Percentiles rank a stretch among this genome's conserved stretches.
phyloP scores from a whole-genome alignment of 2,888 invertebrate species.

The Rhodophaea formosa region DNA sequence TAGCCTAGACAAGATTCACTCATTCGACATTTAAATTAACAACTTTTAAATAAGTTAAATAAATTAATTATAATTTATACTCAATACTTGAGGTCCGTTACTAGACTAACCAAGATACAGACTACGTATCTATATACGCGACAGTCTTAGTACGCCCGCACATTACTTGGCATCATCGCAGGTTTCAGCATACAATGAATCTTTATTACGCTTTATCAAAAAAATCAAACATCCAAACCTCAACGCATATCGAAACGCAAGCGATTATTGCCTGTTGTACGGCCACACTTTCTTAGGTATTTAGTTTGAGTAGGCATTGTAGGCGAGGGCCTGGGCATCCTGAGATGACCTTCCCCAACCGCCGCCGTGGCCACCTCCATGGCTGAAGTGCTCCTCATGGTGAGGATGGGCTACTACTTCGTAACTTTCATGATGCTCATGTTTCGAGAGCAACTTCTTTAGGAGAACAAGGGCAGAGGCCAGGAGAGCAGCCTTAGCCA shows the following conservation, averaged over 20 bases:
- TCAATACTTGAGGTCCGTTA: constrained; percentile 65
- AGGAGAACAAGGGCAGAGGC: constrained; percentile 85
- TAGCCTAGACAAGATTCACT: constrained; percentile 63
- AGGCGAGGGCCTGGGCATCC: constrained; percentile 86
- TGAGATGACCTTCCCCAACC: constrained; percentile 85
- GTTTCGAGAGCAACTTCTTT: constrained; percentile 86
- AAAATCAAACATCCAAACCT: too few relatives aligned
- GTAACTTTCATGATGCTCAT: constrained; percentile 85
- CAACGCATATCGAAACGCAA: too few relatives aligned
- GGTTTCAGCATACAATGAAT: too few relatives aligned
- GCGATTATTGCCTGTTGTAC: too few relatives aligned
- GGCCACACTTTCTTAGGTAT: constrained; percentile 52
- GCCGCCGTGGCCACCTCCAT: constrained; percentile 77
- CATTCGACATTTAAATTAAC: constrained; percentile 50
- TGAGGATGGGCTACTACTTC: constrained; percentile 88
- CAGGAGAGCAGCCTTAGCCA: constrained; percentile 91
- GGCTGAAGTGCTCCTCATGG: constrained; percentile 80
- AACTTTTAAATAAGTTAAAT: constrained; percentile 60
- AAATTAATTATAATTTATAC: constrained; percentile 74
- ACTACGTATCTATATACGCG: constrained; percentile 32
- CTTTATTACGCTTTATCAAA: too few relatives aligned
- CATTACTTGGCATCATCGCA: too few relatives aligned
- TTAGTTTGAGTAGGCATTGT: constrained; percentile 83
- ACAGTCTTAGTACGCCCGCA: constrained; percentile 28
- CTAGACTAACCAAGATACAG: constrained; percentile 49